These are phyloP conservation scores for Vesta saturnalis DNA, from an alignment of 2,888 invertebrate species.

Conservation along the genomic window DNA sequence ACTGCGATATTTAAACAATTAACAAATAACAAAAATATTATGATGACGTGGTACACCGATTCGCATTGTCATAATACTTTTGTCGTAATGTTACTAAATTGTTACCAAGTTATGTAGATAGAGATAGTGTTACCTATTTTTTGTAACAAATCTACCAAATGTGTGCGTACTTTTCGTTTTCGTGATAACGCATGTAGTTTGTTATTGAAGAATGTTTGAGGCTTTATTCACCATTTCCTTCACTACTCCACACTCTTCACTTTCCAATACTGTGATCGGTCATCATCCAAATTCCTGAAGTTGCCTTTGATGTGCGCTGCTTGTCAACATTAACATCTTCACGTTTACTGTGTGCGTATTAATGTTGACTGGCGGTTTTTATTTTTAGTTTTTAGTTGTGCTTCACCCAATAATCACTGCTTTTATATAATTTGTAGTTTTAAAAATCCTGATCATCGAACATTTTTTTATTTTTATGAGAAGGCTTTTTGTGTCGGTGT, in stretches of 20 bases:
- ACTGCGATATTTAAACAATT: conserved; percentile 64
- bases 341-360: background rate
- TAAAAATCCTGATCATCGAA: background rate
- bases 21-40: conserved; percentile 62
- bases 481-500: conserved; percentile 54
- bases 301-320: conserved; percentile 51
- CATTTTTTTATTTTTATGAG: background rate
- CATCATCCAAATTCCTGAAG: conserved; percentile 63
- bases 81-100: conserved; percentile 58
- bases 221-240: conserved; percentile 47
- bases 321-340: background rate
- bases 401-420: conserved; percentile 2
- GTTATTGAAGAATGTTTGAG: conserved; percentile 53
- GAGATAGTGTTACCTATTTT: conserved; percentile 61
- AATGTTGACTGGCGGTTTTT: background rate
- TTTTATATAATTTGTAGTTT: background rate
- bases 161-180: conserved; percentile 40
- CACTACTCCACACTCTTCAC: conserved; percentile 40
- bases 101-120: conserved; percentile 60
- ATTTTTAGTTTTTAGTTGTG: background rate
- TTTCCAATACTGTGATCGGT: conserved; percentile 54
- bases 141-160: conserved; percentile 54
- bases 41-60: conserved; percentile 54
- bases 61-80: conserved; percentile 60
- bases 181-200: conserved; percentile 52